Percentiles rank a stretch among this genome's conserved stretches.
Conservation (phyloP, 1,140 invertebrate genomes). For the Ips nitidus region DNA sequence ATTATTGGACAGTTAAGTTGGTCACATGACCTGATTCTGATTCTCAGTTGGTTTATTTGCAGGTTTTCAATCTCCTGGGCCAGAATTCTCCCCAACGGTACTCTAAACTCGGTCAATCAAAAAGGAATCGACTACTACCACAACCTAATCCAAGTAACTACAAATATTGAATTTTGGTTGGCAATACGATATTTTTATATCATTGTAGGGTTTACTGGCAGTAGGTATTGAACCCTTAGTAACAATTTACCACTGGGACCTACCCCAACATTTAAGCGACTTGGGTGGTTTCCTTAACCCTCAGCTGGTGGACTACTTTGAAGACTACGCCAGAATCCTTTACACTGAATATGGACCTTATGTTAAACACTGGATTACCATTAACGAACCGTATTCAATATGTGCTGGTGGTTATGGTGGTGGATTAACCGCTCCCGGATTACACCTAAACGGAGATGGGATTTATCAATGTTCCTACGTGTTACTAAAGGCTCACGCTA, state of each 20-base stretch:
- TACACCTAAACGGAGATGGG: slow-evolving; percentile 17
- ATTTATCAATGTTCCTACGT: slow-evolving; percentile 30
- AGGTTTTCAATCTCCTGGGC: slow-evolving; percentile 65
- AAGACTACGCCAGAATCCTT: slow-evolving; percentile 47
- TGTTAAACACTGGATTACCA: slow-evolving; percentile 53
- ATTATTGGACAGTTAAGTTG: not conserved
- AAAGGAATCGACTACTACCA: slow-evolving; percentile 67
- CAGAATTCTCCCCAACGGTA: slow-evolving; percentile 47
- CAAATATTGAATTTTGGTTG: not conserved
- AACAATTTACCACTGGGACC: slow-evolving; percentile 50
- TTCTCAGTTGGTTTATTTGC: not conserved
- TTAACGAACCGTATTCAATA: slow-evolving; percentile 16
- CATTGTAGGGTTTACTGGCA: slow-evolving; percentile 52
- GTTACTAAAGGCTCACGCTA: slow-evolving; percentile 39
- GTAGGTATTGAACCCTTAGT: slow-evolving; percentile 54
- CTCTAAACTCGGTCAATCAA: slow-evolving; percentile 57
- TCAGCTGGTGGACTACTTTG: slow-evolving; percentile 18
- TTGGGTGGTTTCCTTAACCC: slow-evolving; percentile 59
- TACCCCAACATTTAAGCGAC: slow-evolving; percentile 44
- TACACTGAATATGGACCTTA: slow-evolving; percentile 32
- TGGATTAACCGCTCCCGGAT: slow-evolving; percentile 11
- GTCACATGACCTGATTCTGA: not conserved
- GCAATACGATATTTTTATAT: not conserved
- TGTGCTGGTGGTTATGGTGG: slow-evolving; percentile 16
- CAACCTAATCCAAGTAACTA: slow-evolving; percentile 55